Conservation (phyloP, 2,797 vertebrate species). For the Characodon lateralis region DNA sequence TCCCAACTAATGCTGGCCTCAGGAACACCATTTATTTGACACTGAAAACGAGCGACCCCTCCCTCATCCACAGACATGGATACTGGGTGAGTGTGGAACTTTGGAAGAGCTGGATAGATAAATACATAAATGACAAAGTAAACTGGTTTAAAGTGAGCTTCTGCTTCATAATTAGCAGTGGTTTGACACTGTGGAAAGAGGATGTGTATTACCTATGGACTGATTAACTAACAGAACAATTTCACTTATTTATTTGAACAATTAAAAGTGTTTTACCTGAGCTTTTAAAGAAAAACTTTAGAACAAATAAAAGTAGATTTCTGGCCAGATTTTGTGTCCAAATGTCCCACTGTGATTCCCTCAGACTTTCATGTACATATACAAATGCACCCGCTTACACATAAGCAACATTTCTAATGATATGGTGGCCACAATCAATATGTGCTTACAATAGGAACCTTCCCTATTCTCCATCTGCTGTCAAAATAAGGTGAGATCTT, state of each 20-base stretch:
- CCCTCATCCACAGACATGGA: constrained; percentile 78
- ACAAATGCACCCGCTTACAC: not conserved
- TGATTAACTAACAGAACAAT: not conserved
- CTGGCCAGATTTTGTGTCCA: not conserved
- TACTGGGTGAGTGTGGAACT: constrained; percentile 81
- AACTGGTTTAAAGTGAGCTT: not conserved
- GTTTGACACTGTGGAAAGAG: not conserved
- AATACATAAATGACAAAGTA: not conserved
- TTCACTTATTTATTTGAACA: not conserved
- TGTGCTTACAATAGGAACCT: not conserved
- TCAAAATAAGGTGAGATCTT: too few species aligned
- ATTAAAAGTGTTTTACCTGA: too few species aligned
- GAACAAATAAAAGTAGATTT: too few species aligned
- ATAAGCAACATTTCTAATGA: not conserved
- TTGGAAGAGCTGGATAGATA: constrained; percentile 72
- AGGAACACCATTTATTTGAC: constrained; percentile 77
- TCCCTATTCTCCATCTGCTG: too few species aligned
- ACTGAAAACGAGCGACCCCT: constrained; percentile 78
- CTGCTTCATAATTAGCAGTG: not conserved
- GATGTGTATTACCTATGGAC: not conserved
- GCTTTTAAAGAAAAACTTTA: too few species aligned
- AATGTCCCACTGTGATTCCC: not conserved
- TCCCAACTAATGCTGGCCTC: constrained; percentile 85
- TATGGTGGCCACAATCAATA: not conserved
- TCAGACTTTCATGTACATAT: not conserved